These are phyloP conservation scores for Microctenopoma stevenorrisi DNA, from an alignment of 2,797 vertebrate genomes.

Conservation along the genomic window DNA sequence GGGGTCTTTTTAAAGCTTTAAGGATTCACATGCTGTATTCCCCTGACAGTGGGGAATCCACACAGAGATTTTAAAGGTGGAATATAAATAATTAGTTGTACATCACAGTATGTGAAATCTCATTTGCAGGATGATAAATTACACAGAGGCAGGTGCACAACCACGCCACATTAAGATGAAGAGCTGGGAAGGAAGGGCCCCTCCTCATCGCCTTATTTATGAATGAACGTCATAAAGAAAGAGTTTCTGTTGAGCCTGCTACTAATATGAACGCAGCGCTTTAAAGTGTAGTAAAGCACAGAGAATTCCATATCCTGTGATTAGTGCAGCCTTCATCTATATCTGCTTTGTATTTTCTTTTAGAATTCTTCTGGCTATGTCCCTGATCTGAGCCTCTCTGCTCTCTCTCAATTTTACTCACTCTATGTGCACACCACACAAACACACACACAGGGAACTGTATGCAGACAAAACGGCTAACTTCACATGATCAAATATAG, in stretches of 20 bases:
- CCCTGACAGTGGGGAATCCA: neutral
- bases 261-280: conserved; percentile 55
- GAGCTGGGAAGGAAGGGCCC: conserved; percentile 33
- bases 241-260: conserved; percentile 44
- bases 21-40: neutral
- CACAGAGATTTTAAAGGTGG: conserved; percentile 24
- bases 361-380: conserved; percentile 15
- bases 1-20: neutral
- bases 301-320: conserved; percentile 59
- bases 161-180: conserved; percentile 41
- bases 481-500: conserved; percentile 10
- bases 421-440: neutral
- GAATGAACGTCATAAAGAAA: conserved; percentile 42
- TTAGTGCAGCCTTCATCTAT: conserved; percentile 64
- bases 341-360: conserved; percentile 46
- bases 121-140: conserved; percentile 29
- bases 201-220: conserved; percentile 56
- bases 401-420: neutral
- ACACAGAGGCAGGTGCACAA: conserved; percentile 19
- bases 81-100: conserved; percentile 40
- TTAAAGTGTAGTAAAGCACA: conserved; percentile 60
- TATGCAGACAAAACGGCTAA: conserved; percentile 6
- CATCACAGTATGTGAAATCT: conserved; percentile 21
- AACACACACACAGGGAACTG: neutral
- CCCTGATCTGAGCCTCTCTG: neutral